Base-by-base conservation (phyloP, 2,888 invertebrate genomes). In the Dryobota labecula region DNA sequence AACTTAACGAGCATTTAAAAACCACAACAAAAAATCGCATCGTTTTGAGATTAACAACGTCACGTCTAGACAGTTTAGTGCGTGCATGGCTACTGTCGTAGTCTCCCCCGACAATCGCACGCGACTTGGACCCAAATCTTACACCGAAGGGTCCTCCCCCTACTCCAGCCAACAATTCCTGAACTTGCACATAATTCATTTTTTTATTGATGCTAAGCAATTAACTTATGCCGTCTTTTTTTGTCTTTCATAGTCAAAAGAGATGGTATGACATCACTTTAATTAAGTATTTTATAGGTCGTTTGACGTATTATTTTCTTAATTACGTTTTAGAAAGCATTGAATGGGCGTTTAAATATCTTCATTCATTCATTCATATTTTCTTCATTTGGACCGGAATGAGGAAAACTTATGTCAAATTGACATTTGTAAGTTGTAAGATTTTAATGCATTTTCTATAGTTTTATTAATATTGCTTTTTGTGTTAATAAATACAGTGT, bases 201-300 rank as follows among this genome's bases (percentile, higher is more conserved):
- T 89, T 86, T 91, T 91, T 91, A 93, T 92, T 91, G 91, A 92
- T 91, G 90, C 87, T 84, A 78, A 88, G 88, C 90, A 91, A 91
- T 91, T 91, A 90, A 90, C 88, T 92, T 86, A 82, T 84, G 85
- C 80, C 82, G 85, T 85, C 87, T 86, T 88, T 80, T 77, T 76
- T 74, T 41, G n/a, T 83, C 69, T 54, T 69, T 56, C 27, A 41
- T 57, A 64, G 62, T 78, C 75, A 83, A 83, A 85, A 72, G 76
- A 76, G 60, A 76, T 73, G 70, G 54, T 62, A 60, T 64, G 74
- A 85, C 86, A 84, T 86, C 67, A 84, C 57, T 81, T 84, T 82
- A 86, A 85, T 86, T 85, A 84, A 78, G 84, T 82, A 80, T 76
- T 78, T 78, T 76, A 84, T 77, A 73, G 74, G 71, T 78, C 64